Conservation (phyloP, 2,797 vertebrate species). For the Chaunax sp. region DNA sequence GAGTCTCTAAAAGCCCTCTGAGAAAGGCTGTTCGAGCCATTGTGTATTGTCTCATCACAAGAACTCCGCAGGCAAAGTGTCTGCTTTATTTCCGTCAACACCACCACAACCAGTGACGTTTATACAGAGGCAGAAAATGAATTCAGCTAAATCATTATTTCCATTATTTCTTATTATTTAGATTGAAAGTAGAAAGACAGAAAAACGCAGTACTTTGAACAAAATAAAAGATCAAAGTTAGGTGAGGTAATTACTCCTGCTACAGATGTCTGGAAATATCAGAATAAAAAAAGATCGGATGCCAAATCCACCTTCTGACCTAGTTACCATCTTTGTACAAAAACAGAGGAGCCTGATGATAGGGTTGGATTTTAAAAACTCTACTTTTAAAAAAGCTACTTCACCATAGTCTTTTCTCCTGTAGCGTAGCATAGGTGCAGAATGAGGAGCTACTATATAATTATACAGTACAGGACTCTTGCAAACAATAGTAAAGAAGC, state of each 20-base stretch:
- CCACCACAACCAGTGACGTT: constrained; percentile 4
- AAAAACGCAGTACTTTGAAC: too few relatives aligned
- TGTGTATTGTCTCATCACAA: constrained; percentile 41
- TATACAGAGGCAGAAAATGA: neutral
- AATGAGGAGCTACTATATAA: neutral
- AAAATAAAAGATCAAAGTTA: too few relatives aligned
- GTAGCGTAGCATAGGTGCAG: neutral
- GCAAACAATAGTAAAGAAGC: constrained; percentile 5
- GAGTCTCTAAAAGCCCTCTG: constrained; percentile 56
- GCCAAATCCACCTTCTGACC: neutral
- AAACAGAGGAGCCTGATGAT: neutral
- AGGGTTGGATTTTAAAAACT: constrained; percentile 3
- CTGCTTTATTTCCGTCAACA: neutral
- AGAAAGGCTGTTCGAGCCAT: constrained; percentile 34
- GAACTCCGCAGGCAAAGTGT: constrained; percentile 24
- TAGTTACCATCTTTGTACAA: neutral
- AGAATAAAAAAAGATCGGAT: neutral
- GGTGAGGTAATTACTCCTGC: too few relatives aligned
- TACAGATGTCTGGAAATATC: too few relatives aligned
- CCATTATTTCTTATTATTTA: too few relatives aligned
- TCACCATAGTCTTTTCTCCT: neutral
- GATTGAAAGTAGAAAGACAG: too few relatives aligned
- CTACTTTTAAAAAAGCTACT: neutral
- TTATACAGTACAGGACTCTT: neutral
- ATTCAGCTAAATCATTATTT: too few relatives aligned